Percentiles rank a stretch among this genome's conserved stretches.
Conservation (phyloP, 2,113 vertebrate genomes). For the Elachura formosa region DNA sequence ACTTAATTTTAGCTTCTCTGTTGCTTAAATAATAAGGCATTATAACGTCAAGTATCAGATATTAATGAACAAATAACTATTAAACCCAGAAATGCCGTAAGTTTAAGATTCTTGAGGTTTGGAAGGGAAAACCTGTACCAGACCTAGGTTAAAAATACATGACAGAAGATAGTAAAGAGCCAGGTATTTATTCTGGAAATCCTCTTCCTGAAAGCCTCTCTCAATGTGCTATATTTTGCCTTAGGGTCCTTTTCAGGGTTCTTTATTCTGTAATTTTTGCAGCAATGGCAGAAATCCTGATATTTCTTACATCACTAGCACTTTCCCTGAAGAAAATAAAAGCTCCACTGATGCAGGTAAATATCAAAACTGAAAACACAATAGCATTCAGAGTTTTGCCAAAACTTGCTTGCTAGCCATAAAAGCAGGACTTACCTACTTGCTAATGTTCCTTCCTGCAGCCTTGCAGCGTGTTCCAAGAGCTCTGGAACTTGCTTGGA, state of each 20-base stretch:
- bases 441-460: conserved; percentile 14
- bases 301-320: neutral
- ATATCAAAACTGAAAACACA: neutral
- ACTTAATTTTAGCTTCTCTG: neutral
- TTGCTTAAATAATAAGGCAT: neutral
- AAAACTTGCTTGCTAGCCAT: neutral
- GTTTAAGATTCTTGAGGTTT: neutral
- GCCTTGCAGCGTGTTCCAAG: neutral
- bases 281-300: neutral
- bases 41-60: neutral
- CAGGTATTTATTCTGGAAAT: neutral
- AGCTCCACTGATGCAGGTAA: neutral
- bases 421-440: neutral
- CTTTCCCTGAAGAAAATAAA: neutral
- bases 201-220: neutral
- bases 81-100: neutral
- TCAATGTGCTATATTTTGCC: neutral
- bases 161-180: neutral
- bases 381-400: neutral
- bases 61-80: neutral
- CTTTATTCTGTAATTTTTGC: neutral
- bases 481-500: neutral
- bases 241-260: neutral
- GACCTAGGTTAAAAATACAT: neutral
- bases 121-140: neutral